Percentiles rank a stretch among this genome's conserved stretches.
phyloP scores from a whole-genome alignment of 2,113 vertebrate genomes.

The Oxyura jamaicensis region DNA sequence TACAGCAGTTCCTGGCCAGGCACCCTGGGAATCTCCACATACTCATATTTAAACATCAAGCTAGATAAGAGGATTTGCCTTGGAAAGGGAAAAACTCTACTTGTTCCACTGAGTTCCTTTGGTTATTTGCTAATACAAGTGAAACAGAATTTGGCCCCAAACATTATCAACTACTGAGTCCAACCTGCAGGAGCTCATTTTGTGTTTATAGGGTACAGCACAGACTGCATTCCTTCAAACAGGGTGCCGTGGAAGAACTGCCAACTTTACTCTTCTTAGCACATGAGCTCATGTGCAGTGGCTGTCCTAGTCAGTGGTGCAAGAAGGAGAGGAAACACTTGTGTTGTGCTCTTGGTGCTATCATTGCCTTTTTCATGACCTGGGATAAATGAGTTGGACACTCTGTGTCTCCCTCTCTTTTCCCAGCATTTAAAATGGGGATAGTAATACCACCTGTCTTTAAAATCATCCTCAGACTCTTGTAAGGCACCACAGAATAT shows the following conservation, averaged over 20 bases:
- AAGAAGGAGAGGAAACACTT: not conserved
- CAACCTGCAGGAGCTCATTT: not conserved
- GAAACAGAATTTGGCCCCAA: not conserved
- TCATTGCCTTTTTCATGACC: not conserved
- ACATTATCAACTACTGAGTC: not conserved
- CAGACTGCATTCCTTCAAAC: not conserved
- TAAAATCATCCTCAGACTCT: not conserved
- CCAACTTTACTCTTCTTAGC: not conserved
- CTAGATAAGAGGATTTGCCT: not conserved
- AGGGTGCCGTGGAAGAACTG: not conserved
- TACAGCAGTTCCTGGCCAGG: not conserved
- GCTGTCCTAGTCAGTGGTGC: not conserved
- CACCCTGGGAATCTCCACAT: not conserved
- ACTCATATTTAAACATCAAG: not conserved
- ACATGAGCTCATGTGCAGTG: fast-evolving
- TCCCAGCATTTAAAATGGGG: not conserved
- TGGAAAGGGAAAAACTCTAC: not conserved
- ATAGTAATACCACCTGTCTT: not conserved
- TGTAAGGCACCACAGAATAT: not conserved
- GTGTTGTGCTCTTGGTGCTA: fast-evolving
- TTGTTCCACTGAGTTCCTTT: not conserved
- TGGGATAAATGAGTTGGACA: not conserved
- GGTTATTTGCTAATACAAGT: not conserved
- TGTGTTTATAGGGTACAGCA: not conserved
- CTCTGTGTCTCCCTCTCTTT: not conserved